These are phyloP conservation scores for Mastomys natalensis DNA, from an alignment of 2,113 vertebrate genomes.

Conservation along the genomic window DNA sequence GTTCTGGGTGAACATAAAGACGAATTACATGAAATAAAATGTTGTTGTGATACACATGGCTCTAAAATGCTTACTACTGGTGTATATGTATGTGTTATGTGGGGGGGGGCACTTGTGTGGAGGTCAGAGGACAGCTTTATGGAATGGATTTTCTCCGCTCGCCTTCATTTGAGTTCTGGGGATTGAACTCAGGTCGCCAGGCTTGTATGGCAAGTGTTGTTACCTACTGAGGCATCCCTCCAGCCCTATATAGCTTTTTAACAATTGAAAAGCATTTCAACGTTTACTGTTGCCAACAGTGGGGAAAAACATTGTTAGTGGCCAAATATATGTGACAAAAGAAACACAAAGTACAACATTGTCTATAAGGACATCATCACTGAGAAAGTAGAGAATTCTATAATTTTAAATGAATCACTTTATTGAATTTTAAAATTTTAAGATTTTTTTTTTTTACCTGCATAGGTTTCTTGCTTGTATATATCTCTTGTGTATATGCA, in stretches of 20 bases:
- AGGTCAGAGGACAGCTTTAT: conserved; percentile 8
- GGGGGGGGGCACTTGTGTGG: not conserved
- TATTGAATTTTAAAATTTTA: not conserved
- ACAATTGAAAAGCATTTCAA: conserved; percentile 24
- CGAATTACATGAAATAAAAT: conserved; percentile 52
- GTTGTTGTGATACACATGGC: conserved; percentile 34
- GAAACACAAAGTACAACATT: conserved; percentile 6
- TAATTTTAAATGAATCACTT: not conserved
- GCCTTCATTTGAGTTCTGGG: not conserved
- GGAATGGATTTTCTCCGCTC: not conserved
- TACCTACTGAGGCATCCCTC: not conserved
- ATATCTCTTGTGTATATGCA: not conserved
- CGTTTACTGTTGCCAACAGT: conserved; percentile 49
- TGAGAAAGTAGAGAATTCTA: not conserved
- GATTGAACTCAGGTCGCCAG: not conserved
- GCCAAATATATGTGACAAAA: conserved; percentile 29
- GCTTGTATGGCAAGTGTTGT: not conserved
- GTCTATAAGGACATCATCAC: conserved; percentile 15
- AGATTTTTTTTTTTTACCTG: not conserved
- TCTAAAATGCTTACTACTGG: not conserved
- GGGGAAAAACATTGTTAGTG: conserved; percentile 51
- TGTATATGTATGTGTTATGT: not conserved
- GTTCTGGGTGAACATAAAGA: conserved; percentile 27
- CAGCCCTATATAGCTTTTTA: not conserved
- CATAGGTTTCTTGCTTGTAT: not conserved